A percentile compares a stretch with the other conserved stretches of the same genome.
phyloP scores from a whole-genome alignment of 1,140 invertebrate genomes.

The Paramacrobiotus metropolitanus region DNA sequence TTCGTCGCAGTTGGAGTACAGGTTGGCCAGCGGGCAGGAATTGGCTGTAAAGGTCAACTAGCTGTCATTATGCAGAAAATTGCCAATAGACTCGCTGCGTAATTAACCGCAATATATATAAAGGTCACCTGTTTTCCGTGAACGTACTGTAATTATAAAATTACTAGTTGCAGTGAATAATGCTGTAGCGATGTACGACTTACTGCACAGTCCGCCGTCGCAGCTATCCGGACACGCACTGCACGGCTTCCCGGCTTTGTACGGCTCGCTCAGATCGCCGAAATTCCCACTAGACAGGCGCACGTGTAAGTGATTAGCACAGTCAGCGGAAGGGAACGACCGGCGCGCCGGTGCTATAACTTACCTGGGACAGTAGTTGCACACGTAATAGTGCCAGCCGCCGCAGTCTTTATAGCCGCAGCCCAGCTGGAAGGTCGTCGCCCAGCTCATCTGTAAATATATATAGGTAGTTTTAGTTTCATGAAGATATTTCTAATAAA shows the following conservation, averaged over 20 bases:
- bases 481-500: too few relatives aligned
- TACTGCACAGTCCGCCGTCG: constrained; percentile 2
- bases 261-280: not conserved
- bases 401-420: not conserved
- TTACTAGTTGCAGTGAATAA: not conserved
- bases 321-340: too few relatives aligned
- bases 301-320: too few relatives aligned
- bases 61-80: not conserved
- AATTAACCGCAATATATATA: not conserved
- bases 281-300: not conserved
- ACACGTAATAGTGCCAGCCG: constrained; percentile 1
- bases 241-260: not conserved
- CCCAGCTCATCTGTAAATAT: not conserved
- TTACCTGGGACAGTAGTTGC: not conserved
- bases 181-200: not conserved
- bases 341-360: too few relatives aligned
- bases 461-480: not conserved
- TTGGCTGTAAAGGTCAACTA: not conserved
- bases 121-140: not conserved
- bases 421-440: not conserved
- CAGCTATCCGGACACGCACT: not conserved
- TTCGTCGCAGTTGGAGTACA: constrained; percentile 4
- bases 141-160: not conserved
- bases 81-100: too few relatives aligned
- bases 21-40: not conserved